Conservation (phyloP, 2,888 invertebrate genomes). For the Teinopalpus imperialis region DNA sequence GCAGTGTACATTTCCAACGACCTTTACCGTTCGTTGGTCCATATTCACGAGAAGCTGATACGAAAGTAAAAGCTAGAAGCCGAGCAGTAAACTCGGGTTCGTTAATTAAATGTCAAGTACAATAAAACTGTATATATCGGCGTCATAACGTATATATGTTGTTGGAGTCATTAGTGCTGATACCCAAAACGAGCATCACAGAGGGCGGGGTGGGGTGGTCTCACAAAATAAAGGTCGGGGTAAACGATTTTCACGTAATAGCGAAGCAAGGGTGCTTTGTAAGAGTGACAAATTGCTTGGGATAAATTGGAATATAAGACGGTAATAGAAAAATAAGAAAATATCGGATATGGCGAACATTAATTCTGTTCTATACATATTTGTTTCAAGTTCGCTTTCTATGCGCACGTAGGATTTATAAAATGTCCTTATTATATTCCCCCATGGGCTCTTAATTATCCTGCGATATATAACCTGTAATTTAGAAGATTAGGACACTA, state of each 20-base stretch:
- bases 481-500: no score
- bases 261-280: not conserved
- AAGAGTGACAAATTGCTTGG: constrained; percentile 7
- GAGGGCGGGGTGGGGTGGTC: not conserved
- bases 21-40: not conserved
- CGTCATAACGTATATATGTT: constrained; percentile 7
- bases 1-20: no score
- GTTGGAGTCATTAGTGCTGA: constrained; percentile 9
- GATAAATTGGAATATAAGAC: constrained; percentile 2
- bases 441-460: no score
- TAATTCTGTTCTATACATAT: no score
- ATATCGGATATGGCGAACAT: not conserved
- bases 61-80: constrained; percentile 9
- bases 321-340: not conserved
- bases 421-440: no score
- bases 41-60: not conserved
- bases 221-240: not conserved
- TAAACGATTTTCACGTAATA: constrained; percentile 3
- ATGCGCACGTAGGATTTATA: no score
- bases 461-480: no score
- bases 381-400: no score
- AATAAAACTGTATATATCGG: constrained; percentile 3
- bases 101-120: constrained; percentile 21
- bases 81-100: constrained; percentile 6
- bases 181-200: not conserved